Base-by-base conservation (phyloP, 2,888 invertebrate genomes). In the Plagodis dolabraria region DNA sequence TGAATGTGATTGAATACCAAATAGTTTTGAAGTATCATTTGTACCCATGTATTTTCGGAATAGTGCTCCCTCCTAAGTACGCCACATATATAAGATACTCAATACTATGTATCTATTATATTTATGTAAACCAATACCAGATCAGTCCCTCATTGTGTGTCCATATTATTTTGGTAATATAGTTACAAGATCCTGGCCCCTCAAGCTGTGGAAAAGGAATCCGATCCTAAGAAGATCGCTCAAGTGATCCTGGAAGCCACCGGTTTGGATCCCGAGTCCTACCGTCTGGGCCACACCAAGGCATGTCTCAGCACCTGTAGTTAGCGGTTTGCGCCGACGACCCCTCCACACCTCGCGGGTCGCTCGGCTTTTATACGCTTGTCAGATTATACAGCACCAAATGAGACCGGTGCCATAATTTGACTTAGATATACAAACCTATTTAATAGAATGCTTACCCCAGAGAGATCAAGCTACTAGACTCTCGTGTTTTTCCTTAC, bases 131-230 rank as follows among this genome's bases (percentile, higher is more conserved):
- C 61, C 40, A 53, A 47, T 52, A 47, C 48, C 50, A 64, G 42
- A 64, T 33, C 60, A 62, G n/a, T 74, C 85, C 92, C 83, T 91
- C 80, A 90, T 80, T 83, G 85, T 89, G 84, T 89, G 86, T 75
- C 83, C 84, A 81, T 87, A 82, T 83, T 81, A 58, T 85, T 87
- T 89, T 90, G 84, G 78, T 82, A 91, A 93, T 94, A 84, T 95
- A 98, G 98, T 95, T 99, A 99, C 96, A 98, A 99, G 95, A 99
- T 99, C 94, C 95, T 99, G 94, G 98, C 98, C 91, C 99, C 99
- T 76, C 96, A 96, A 92, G 97, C 95, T 73, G 96, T 95, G 77
- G 95, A 95, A 82, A 96, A 95, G 92, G 93, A 95, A 82, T 80
- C 93, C 70, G 97, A 97, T 87, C 95, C 95, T 84, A 96, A 96